Evolutionary conservation across 2,797 vertebrate genomes (phyloP).

Genomic region (Coranthus polyacanthus): DNA sequence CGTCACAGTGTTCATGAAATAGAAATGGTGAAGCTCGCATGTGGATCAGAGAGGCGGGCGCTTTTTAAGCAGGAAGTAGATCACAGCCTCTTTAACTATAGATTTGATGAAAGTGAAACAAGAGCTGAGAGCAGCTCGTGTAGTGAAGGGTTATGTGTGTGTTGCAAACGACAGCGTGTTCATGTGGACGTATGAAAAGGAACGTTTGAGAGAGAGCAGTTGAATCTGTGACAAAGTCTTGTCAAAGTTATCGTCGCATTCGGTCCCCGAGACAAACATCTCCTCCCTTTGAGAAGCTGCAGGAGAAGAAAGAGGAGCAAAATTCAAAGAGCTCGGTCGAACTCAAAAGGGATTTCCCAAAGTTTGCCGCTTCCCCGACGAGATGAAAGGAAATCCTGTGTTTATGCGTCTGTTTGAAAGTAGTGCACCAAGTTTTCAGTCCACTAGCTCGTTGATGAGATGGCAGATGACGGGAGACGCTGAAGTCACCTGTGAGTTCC

Average conservation of each 20-base stretch:
- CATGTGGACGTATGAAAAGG: background rate
- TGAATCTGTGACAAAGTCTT: constrained; percentile 13
- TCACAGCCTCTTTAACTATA: constrained; percentile 37
- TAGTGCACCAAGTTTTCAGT: background rate
- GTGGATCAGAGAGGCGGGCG: constrained; percentile 26
- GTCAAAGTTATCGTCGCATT: constrained; percentile 16
- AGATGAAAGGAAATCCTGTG: constrained; percentile 23
- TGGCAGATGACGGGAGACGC: background rate
- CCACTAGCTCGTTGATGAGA: background rate
- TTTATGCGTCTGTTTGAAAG: constrained; percentile 14
- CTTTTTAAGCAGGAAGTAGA: constrained; percentile 37
- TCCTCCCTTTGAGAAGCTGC: constrained; percentile 28
- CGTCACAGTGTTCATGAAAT: constrained; percentile 33
- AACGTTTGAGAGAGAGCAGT: constrained; percentile 7
- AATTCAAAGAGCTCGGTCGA: constrained; percentile 31
- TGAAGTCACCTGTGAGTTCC: background rate
- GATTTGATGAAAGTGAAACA: constrained; percentile 5
- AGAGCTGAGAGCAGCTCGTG: constrained; percentile 7
- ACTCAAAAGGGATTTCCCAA: constrained; percentile 32
- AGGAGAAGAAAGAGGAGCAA: constrained; percentile 4
- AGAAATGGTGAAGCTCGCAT: constrained; percentile 19
- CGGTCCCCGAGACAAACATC: constrained; percentile 20
- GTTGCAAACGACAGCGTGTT: constrained; percentile 3
- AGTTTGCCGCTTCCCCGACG: constrained; percentile 5
- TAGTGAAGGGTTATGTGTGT: background rate